phyloP scores from a whole-genome alignment of 1,140 invertebrate species.

The Ectropis grisescens region DNA sequence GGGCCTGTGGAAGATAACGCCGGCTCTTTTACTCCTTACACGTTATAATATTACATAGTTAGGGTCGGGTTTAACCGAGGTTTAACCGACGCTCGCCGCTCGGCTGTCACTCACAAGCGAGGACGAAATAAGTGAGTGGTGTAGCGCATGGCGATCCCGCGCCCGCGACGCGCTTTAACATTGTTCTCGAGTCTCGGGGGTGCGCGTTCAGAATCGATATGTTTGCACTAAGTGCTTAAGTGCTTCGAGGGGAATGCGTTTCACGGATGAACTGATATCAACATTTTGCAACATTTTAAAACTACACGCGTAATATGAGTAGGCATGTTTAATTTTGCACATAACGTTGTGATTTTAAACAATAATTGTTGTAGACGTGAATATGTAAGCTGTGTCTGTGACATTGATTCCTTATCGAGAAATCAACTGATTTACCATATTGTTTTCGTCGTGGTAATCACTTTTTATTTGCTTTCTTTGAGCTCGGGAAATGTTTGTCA shows the following conservation, averaged over 20 bases:
- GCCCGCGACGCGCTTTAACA: conserved; percentile 52
- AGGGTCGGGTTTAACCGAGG: conserved; percentile 44
- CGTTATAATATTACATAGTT: conserved; percentile 63
- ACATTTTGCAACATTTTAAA: conserved; percentile 7
- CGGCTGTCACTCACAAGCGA: conserved; percentile 27
- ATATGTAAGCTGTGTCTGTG: no score
- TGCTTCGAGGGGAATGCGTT: conserved; percentile 56
- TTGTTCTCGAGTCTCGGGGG: conserved; percentile 49
- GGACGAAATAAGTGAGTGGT: conserved; percentile 54
- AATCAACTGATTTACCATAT: no score
- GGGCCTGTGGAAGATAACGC: conserved; percentile 57
- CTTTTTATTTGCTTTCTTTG: no score
- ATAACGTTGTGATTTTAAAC: no score
- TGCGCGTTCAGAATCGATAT: conserved; percentile 58
- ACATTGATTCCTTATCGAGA: no score
- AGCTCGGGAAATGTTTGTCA: no score
- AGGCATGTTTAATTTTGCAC: no score
- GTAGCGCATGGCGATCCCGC: conserved; percentile 34
- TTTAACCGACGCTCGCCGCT: conserved; percentile 35
- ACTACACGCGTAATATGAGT: no score
- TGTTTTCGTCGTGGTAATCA: no score
- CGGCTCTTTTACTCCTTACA: conserved; percentile 65
- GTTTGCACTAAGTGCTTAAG: conserved; percentile 64
- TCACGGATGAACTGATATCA: conserved; percentile 32
- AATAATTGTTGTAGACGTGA: no score